Evolutionary conservation across 2,797 vertebrate genomes (phyloP).

Genomic region (Phataginus tricuspis): DNA sequence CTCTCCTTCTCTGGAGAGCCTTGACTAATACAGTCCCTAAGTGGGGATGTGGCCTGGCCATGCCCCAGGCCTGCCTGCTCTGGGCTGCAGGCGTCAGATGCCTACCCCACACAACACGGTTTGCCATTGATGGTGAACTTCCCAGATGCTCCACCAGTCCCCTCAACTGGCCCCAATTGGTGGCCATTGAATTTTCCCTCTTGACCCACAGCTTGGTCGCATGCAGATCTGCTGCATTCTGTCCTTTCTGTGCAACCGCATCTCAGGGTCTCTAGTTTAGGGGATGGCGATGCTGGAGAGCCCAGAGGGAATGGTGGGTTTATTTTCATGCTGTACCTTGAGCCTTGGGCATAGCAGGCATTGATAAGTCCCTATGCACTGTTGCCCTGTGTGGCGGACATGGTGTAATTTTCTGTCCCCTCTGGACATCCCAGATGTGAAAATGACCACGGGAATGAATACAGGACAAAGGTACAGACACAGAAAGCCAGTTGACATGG

Average conservation of each 20-base stretch:
- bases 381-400: neutral
- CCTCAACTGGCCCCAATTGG: neutral
- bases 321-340: neutral
- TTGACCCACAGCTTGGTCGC: neutral
- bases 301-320: neutral
- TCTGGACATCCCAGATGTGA: neutral
- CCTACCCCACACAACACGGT: neutral
- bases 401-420: neutral
- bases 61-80: neutral
- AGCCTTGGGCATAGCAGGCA: neutral
- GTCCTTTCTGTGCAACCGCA: neutral
- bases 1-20: neutral
- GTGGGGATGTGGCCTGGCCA: too few relatives aligned
- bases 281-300: neutral
- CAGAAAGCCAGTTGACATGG: neutral
- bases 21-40: neutral
- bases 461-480: neutral
- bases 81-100: neutral
- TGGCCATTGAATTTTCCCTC: neutral
- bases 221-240: neutral
- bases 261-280: neutral
- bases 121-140: neutral
- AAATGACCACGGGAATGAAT: neutral
- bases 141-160: neutral
- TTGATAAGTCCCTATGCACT: neutral